Evolutionary conservation across 2,113 vertebrate species (phyloP).

Genomic region (Syrrhaptes paradoxus): DNA sequence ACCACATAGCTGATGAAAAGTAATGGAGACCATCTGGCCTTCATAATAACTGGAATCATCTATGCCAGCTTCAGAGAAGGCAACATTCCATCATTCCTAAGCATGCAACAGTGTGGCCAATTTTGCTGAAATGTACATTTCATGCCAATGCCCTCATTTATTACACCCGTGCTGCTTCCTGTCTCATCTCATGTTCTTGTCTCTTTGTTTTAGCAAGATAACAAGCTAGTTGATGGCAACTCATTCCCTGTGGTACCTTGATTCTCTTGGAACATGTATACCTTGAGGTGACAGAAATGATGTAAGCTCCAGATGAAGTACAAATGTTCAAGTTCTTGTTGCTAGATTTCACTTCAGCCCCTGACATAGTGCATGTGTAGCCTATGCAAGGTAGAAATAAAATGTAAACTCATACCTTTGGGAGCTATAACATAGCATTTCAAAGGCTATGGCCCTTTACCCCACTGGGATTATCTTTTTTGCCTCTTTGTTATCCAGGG

Average conservation of each 20-base stretch:
- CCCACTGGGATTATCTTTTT: not conserved
- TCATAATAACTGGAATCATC: slow-evolving; percentile 24
- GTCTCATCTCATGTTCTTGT: not conserved
- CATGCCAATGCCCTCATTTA: not conserved
- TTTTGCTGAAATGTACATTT: not conserved
- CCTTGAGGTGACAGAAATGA: not conserved
- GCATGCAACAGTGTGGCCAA: not conserved
- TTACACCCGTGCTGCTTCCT: not conserved
- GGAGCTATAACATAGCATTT: not conserved
- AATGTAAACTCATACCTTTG: not conserved
- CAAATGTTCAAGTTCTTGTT: not conserved
- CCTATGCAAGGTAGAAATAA: not conserved
- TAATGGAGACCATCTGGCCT: slow-evolving; percentile 50
- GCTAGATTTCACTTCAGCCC: not conserved
- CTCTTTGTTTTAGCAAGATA: not conserved
- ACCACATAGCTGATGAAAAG: slow-evolving; percentile 14
- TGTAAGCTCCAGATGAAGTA: not conserved
- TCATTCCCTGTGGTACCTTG: not conserved
- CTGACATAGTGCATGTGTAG: not conserved
- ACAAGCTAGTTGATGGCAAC: not conserved
- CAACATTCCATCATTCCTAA: slow-evolving; percentile 16
- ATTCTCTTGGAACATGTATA: not conserved
- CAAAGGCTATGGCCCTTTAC: not conserved
- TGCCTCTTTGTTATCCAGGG: not conserved
- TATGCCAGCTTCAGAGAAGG: slow-evolving; percentile 27